Evolutionary conservation across 2,113 vertebrate genomes (phyloP).

Genomic region (Ifrita kowaldi): DNA sequence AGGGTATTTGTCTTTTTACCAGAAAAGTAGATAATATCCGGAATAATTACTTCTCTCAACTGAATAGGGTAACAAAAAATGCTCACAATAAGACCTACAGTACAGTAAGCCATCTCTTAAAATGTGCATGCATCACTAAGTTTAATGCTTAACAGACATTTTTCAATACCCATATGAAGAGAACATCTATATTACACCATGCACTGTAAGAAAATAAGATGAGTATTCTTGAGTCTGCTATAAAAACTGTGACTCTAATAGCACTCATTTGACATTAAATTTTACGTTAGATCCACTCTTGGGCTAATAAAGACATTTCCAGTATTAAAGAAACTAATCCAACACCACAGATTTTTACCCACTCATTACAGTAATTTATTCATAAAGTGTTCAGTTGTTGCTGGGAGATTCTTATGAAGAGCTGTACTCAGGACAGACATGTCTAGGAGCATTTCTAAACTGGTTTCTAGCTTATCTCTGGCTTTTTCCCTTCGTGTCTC

Average conservation of each 20-base stretch:
- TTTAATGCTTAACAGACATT: neutral
- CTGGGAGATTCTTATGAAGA: neutral
- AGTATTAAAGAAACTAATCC: constrained; percentile 5
- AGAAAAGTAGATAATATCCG: neutral
- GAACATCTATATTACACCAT: neutral
- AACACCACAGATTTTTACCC: neutral
- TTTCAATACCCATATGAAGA: neutral
- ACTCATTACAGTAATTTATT: constrained; percentile 18
- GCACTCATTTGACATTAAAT: neutral
- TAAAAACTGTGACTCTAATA: neutral
- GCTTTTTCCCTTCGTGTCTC: neutral
- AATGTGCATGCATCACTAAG: neutral
- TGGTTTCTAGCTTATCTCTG: neutral
- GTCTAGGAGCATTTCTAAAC: neutral
- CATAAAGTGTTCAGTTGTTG: neutral
- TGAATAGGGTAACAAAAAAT: neutral
- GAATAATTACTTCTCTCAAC: neutral
- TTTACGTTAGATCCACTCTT: neutral
- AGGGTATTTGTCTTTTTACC: neutral
- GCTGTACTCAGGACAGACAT: neutral
- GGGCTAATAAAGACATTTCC: neutral
- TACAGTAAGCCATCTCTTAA: neutral
- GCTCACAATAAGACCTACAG: neutral
- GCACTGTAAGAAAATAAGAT: neutral
- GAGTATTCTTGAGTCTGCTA: neutral